Percentiles rank a stretch among this genome's conserved stretches.
Evolutionary conservation across 2,113 vertebrate genomes (phyloP).

Genomic region (Corythaeola cristata): DNA sequence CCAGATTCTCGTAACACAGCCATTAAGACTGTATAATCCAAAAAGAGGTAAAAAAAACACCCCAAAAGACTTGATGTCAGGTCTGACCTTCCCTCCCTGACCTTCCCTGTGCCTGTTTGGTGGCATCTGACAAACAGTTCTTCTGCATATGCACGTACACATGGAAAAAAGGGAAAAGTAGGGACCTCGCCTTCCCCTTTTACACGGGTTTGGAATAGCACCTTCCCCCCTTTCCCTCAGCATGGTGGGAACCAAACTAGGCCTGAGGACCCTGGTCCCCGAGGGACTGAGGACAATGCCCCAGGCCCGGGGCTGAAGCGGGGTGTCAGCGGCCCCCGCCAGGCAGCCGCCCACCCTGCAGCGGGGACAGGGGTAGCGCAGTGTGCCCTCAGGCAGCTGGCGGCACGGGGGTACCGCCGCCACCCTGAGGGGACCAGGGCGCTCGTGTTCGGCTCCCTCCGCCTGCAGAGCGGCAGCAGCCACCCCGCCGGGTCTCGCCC

Average conservation of each 20-base stretch:
- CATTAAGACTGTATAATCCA: neutral
- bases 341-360: neutral
- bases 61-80: accelerated
- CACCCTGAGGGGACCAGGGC: neutral
- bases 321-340: no score
- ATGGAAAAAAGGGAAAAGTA: no score
- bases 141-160: accelerated
- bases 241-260: accelerated
- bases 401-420: no score
- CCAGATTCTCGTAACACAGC: neutral
- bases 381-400: no score
- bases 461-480: neutral
- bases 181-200: neutral
- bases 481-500: neutral
- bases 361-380: no score
- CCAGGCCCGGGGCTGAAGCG: accelerated
- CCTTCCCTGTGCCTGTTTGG: neutral
- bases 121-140: neutral
- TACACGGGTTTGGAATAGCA: accelerated
- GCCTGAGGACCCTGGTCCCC: accelerated
- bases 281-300: accelerated
- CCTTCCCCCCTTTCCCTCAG: neutral
- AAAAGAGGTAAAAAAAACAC: neutral
- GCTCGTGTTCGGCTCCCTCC: no score
- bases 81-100: neutral